phyloP scores from a whole-genome alignment of 2,888 invertebrate genomes.

The Corythucha ciliata region DNA sequence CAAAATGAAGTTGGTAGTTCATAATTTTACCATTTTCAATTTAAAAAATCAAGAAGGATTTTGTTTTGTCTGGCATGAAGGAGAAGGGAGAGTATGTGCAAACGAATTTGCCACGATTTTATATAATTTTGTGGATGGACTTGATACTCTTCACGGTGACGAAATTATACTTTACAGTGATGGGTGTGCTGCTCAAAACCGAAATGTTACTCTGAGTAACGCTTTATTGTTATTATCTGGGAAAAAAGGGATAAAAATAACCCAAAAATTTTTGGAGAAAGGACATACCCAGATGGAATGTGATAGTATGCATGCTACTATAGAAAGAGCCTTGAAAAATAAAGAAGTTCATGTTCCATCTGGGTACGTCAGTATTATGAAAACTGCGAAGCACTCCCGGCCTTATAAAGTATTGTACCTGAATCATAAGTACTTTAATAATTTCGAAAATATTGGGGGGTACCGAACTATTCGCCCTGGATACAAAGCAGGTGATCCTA shows the following conservation, averaged over 20 bases:
- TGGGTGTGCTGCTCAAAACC: conserved; percentile 6
- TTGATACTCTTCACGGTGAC: too few relatives aligned
- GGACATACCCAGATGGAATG: conserved; percentile 12
- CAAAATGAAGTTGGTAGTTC: conserved; percentile 30
- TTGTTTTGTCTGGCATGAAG: conserved; percentile 43
- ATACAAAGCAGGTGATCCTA: conserved; percentile 22
- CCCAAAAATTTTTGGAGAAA: conserved; percentile 3
- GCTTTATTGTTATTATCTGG: neutral
- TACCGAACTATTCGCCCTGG: conserved; percentile 24
- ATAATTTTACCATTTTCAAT: conserved; percentile 39
- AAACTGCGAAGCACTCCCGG: too few relatives aligned
- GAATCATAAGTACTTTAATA: conserved; percentile 23
- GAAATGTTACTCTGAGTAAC: neutral
- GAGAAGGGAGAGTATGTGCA: conserved; percentile 7
- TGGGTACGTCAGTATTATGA: too few relatives aligned
- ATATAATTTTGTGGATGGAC: too few relatives aligned
- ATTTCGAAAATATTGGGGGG: conserved; percentile 16
- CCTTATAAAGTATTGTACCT: conserved; percentile 20
- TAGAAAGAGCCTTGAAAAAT: too few relatives aligned
- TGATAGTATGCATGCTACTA: conserved; percentile 10
- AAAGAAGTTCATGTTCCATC: too few relatives aligned
- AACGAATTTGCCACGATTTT: too few relatives aligned
- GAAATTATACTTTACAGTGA: conserved; percentile 3
- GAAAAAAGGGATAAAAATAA: too few relatives aligned
- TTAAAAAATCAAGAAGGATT: conserved; percentile 46